Conservation (phyloP, 2,888 invertebrate species). For the Spilosoma lubricipeda region DNA sequence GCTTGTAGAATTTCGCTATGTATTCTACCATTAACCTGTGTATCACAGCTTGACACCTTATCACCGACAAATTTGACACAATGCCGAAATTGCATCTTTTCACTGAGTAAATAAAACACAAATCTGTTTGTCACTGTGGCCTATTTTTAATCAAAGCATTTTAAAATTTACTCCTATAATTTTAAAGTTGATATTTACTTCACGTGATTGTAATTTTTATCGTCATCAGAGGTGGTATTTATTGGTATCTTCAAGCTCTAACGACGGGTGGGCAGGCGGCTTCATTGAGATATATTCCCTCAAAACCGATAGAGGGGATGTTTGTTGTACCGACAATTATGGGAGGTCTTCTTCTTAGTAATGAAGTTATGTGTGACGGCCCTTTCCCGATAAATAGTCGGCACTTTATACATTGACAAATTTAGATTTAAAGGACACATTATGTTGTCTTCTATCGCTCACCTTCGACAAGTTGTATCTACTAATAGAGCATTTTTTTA, state of each 20-base stretch:
- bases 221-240: slow-evolving; percentile 47
- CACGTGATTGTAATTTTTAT: slow-evolving; percentile 10
- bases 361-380: slow-evolving; percentile 51
- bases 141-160: neutral
- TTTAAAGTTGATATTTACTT: slow-evolving; percentile 31
- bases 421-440: slow-evolving; percentile 21
- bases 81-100: slow-evolving; percentile 39
- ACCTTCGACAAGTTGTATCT: slow-evolving; percentile 5
- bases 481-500: neutral
- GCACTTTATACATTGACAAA: slow-evolving; percentile 28
- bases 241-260: slow-evolving; percentile 58
- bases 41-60: slow-evolving; percentile 76
- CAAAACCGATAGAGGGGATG: slow-evolving; percentile 67
- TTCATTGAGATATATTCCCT: slow-evolving; percentile 73
- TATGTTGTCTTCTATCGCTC: slow-evolving; percentile 8
- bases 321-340: slow-evolving; percentile 66
- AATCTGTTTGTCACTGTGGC: slow-evolving; percentile 2
- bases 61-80: slow-evolving; percentile 32
- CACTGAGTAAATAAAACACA: accelerated
- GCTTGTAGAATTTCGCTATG: slow-evolving; percentile 62
- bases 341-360: slow-evolving; percentile 75
- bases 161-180: accelerated
- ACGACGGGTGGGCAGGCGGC: slow-evolving; percentile 71
- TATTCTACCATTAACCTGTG: slow-evolving; percentile 72
- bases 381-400: slow-evolving; percentile 20